Evolutionary conservation across 2,797 vertebrate species (phyloP).

Genomic region (Natrix natrix): DNA sequence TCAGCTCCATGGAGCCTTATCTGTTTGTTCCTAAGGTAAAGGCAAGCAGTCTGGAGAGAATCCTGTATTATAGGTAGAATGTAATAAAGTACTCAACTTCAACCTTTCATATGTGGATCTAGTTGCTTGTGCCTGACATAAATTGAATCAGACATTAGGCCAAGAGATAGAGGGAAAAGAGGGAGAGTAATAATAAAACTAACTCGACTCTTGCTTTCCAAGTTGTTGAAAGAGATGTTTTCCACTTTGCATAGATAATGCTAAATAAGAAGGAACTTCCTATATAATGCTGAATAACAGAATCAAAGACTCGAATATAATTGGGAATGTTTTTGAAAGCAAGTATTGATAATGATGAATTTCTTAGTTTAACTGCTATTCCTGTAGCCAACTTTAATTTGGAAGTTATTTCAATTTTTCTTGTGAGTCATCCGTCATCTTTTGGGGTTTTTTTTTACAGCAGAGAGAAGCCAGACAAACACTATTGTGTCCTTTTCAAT

Average conservation of each 20-base stretch:
- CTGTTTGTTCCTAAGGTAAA: background rate
- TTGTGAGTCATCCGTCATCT: conserved; percentile 34
- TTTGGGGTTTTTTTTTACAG: conserved; percentile 42
- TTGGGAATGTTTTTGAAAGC: background rate
- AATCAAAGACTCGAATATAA: background rate
- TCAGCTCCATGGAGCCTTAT: background rate
- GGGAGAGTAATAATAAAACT: background rate
- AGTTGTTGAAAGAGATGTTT: background rate
- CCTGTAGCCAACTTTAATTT: background rate
- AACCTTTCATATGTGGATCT: background rate
- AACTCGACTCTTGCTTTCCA: background rate
- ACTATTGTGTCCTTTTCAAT: conserved; percentile 96
- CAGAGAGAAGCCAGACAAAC: conserved; percentile 82
- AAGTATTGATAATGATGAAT: background rate
- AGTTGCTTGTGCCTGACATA: background rate
- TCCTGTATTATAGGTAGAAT: background rate
- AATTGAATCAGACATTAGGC: background rate
- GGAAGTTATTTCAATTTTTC: background rate
- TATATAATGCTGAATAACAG: background rate
- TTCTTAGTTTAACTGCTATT: background rate
- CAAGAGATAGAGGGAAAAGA: background rate
- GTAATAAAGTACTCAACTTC: background rate
- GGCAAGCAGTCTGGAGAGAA: background rate
- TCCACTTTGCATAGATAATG: background rate
- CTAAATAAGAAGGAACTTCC: background rate